Evolutionary conservation across 2,113 vertebrate species (phyloP), one percentile per base, ranked within the genome.

Genomic region (Prionailurus bengalensis): DNA sequence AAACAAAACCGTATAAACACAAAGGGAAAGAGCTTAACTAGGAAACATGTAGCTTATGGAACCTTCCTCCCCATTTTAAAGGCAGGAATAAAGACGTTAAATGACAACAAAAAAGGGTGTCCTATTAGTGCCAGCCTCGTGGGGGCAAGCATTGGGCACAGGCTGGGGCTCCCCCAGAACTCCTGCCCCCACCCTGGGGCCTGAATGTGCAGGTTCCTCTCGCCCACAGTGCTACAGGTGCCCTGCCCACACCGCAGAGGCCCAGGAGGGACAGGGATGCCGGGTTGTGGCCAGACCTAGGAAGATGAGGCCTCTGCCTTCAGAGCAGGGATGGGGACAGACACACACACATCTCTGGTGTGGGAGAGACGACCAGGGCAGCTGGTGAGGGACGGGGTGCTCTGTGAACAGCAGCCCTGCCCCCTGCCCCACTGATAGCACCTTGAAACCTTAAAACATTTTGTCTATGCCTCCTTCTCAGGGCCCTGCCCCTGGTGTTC

Each of bases 1-100:
- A 91, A 97, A 97, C 91, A 97, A 91, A 97, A 97, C 74, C 17
- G 16, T 94, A 96, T 90, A 95, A 97, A 96, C 94, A 97, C 94
- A 95, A 94, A 8, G 68, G 78, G 96, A 76, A 81, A 96, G 92
- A 82, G 94, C 97, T 97, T 97, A 97, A 79, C 89, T 80, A 87
- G 93, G 95, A 86, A 89, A 94, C 23, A 55, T 17, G 68, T 84
- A 97, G 98, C 98, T 97, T 97, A 97, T 86, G 97, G 92, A 96
- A 83, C 61, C 88, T 82, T 89, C 63, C 71, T 91, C 85, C 93
- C 89, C 78, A 2, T 53, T 68, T 80, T 13, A 39, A 94, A 95
- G 92, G 93, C 66, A 97, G 97, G 96, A 96, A 90, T 91, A 61
- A 84, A 68, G 90, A 92, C 79, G 7, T 74, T 89, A 97, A 95